Conservation (phyloP, 2,888 invertebrate species). For the Sialis fuliginosa region DNA sequence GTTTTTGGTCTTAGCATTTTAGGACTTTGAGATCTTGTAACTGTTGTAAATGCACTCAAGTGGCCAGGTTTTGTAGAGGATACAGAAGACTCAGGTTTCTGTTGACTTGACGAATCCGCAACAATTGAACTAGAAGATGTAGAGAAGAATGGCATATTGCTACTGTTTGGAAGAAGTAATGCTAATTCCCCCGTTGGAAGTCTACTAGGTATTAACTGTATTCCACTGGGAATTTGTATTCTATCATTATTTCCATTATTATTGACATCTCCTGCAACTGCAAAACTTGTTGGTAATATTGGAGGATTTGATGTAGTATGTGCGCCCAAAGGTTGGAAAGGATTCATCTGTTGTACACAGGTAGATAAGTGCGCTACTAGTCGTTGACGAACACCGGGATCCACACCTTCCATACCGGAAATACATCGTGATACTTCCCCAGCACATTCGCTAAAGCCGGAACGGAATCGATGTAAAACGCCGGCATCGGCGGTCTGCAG, state of each 20-base stretch:
- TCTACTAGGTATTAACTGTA: constrained; percentile 66
- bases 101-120: constrained; percentile 1
- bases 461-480: constrained; percentile 66
- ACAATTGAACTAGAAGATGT: constrained; percentile 19
- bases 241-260: constrained; percentile 9
- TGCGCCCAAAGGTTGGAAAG: constrained; percentile 10
- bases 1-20: constrained; percentile 9
- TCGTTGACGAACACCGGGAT: constrained; percentile 39
- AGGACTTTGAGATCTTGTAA: not conserved
- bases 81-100: not conserved
- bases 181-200: constrained; percentile 72
- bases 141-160: constrained; percentile 5
- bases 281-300: constrained; percentile 2
- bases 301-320: constrained; percentile 6
- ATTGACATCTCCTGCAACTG: not conserved
- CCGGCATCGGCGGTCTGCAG: constrained; percentile 72
- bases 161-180: constrained; percentile 47
- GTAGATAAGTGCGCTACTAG: constrained; percentile 44
- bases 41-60: constrained; percentile 4
- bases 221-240: constrained; percentile 25
- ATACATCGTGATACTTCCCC: constrained; percentile 48
- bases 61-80: not conserved
- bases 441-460: constrained; percentile 79
- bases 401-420: constrained; percentile 39
- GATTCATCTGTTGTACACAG: constrained; percentile 30